Percentiles rank a stretch among this genome's conserved stretches.
Conservation (phyloP, 2,888 invertebrate genomes). For the Thymelicus sylvestris region DNA sequence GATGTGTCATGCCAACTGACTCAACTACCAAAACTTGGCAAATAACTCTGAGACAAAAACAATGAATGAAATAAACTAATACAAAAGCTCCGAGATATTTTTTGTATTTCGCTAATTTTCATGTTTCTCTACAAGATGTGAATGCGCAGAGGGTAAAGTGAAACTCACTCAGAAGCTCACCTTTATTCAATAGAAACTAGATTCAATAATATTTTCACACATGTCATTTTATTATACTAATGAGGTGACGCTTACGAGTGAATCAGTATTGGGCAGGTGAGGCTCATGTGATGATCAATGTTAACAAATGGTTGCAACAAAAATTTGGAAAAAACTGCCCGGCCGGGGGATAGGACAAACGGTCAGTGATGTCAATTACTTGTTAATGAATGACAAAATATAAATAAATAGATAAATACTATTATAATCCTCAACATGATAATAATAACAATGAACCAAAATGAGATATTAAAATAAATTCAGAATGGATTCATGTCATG, state of each 20-base stretch:
- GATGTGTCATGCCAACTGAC: too few relatives aligned
- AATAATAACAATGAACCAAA: constrained; percentile 33
- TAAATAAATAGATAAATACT: constrained; percentile 44
- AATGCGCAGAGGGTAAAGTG: constrained; percentile 20
- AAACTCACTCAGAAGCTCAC: constrained; percentile 26
- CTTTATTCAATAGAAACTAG: background rate
- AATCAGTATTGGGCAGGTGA: constrained; percentile 11
- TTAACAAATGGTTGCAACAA: constrained; percentile 55
- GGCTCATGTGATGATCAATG: constrained; percentile 45
- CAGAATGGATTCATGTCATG: constrained; percentile 25
- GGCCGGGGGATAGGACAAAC: constrained; percentile 66
- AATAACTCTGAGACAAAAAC: background rate
- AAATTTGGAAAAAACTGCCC: constrained; percentile 68
- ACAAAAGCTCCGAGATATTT: too few relatives aligned
- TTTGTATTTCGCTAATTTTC: too few relatives aligned
- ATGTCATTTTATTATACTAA: background rate
- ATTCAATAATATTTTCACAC: background rate
- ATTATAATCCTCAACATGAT: constrained; percentile 26
- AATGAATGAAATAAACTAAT: background rate
- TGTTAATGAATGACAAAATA: constrained; percentile 38
- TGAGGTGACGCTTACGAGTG: constrained; percentile 3
- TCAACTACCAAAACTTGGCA: background rate
- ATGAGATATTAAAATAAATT: constrained; percentile 11
- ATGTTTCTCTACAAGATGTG: background rate
- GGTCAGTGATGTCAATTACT: constrained; percentile 44